Conservation (phyloP, 2,797 vertebrate species). For the Uromys caudimaculatus region DNA sequence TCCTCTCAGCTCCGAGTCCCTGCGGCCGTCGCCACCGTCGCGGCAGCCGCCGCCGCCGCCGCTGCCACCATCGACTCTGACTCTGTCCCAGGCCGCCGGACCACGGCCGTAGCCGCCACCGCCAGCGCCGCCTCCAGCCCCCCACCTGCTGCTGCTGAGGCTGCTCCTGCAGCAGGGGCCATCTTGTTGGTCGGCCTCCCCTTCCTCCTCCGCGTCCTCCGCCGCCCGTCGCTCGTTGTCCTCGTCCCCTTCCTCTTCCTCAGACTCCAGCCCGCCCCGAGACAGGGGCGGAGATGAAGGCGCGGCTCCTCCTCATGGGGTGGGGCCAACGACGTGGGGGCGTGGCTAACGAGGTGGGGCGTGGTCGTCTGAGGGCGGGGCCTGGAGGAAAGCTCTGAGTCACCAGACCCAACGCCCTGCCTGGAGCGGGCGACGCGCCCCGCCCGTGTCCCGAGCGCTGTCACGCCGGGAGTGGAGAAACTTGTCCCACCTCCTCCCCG, state of each 20-base stretch:
- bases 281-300: slow-evolving; percentile 51
- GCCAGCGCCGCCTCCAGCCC: slow-evolving; percentile 73
- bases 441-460: not conserved
- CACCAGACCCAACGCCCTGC: slow-evolving; percentile 44
- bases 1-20: slow-evolving; percentile 87
- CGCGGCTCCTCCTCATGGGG: slow-evolving; percentile 68
- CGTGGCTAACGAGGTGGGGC: not conserved
- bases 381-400: slow-evolving; percentile 47
- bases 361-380: not conserved
- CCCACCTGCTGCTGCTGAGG: slow-evolving; percentile 79
- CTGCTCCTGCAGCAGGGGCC: slow-evolving; percentile 87
- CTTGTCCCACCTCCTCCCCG: not conserved
- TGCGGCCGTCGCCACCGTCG: slow-evolving; percentile 67
- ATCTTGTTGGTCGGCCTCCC: slow-evolving; percentile 85
- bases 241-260: slow-evolving; percentile 82
- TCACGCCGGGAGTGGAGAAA: not conserved
- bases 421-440: not conserved
- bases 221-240: slow-evolving; percentile 54
- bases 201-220: slow-evolving; percentile 67
- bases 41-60: slow-evolving; percentile 71
- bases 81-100: slow-evolving; percentile 77
- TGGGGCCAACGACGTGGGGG: not conserved
- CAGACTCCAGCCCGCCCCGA: slow-evolving; percentile 62
- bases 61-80: slow-evolving; percentile 73
- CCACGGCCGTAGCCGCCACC: slow-evolving; percentile 73